These are phyloP conservation scores for Neuroterus valhalla DNA, from an alignment of 1,140 invertebrate genomes.

Conservation along the genomic window DNA sequence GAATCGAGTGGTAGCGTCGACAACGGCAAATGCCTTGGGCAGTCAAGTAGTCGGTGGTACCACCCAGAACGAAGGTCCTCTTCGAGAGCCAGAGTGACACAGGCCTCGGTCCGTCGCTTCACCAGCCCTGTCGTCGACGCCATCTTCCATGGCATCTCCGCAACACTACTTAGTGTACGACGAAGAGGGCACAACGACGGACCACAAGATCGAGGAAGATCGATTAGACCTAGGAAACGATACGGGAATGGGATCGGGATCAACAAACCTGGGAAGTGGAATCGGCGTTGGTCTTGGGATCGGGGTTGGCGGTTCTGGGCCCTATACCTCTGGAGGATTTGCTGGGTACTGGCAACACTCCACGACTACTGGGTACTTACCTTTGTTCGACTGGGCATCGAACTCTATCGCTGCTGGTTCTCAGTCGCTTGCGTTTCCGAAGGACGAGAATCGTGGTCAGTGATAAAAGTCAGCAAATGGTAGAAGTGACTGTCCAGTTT, in stretches of 20 bases:
- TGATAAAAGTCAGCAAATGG: slow-evolving; percentile 38
- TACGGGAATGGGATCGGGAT: slow-evolving; percentile 18
- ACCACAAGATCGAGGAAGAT: slow-evolving; percentile 66
- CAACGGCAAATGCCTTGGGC: slow-evolving; percentile 44
- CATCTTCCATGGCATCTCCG: slow-evolving; percentile 70
- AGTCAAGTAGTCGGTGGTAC: slow-evolving; percentile 42
- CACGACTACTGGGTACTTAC: slow-evolving; percentile 66
- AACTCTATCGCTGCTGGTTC: slow-evolving; percentile 61
- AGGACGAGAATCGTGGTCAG: slow-evolving; percentile 67
- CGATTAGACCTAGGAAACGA: slow-evolving; percentile 45
- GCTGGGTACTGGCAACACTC: slow-evolving; percentile 72
- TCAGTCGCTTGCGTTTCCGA: slow-evolving; percentile 63
- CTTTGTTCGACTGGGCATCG: slow-evolving; percentile 72
- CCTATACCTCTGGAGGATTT: slow-evolving; percentile 54
- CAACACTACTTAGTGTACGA: slow-evolving; percentile 71
- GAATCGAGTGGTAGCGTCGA: slow-evolving; percentile 60
- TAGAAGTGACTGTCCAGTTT: slow-evolving; percentile 27
- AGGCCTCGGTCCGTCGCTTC: slow-evolving; percentile 73
- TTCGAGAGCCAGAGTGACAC: slow-evolving; percentile 67
- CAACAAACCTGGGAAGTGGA: slow-evolving; percentile 40
- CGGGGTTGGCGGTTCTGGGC: slow-evolving; percentile 40
- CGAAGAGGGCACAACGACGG: slow-evolving; percentile 68
- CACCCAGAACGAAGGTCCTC: slow-evolving; percentile 48
- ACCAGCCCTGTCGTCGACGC: slow-evolving; percentile 70
- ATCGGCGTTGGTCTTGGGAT: slow-evolving; percentile 59